Base-by-base conservation (phyloP, 1,140 invertebrate genomes). In the Steinernema feltiae region DNA sequence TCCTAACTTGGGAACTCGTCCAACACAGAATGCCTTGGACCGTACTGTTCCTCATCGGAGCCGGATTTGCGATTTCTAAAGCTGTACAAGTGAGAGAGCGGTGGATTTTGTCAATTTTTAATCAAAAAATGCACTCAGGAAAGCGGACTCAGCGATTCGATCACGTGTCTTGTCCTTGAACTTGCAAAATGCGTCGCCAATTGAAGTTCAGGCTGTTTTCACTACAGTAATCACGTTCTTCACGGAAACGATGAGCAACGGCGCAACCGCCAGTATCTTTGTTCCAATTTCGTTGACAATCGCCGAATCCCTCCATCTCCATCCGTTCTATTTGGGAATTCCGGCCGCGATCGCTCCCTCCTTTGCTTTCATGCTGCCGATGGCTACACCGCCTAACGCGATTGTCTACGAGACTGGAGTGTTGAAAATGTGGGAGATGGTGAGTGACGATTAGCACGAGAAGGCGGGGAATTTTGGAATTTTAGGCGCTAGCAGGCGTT, bases 301-400 rank as follows among this genome's bases (percentile, higher is more conserved):
- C 7, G 76, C 89, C 3, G 48, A 87, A 17, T 80, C 80, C 0
- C 83, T 89, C 0, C 53, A 85, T 1, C 80, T 90, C 0, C 92
- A 95, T 89, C 94, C 94, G 0, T 84, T 95, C 73, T 94, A 92
- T 86, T 88, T 95, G 82, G 93, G 94, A 90, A 87, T 95, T 76
- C 93, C 94, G 0, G 91, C 92, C 0, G 90, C 93, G 0, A 86
- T 92, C 53, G 91, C 90, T 15, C 92, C 92, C 84, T 94, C 92
- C 15, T 94, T 89, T 81, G 89, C 90, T 18, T 91, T 90, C 83
- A 91, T 92, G 88, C 85, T 92, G 82, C 93, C 93, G 0, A 93
- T 94, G 0, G 90, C 91, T 29, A 92, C 92, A 1, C 93, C 94
- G 0, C 94, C 94, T 21, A 97, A 97, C 87, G 94, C 95, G 0